phyloP scores from a whole-genome alignment of 2,888 invertebrate genomes.

The Leucophenga maculata region DNA sequence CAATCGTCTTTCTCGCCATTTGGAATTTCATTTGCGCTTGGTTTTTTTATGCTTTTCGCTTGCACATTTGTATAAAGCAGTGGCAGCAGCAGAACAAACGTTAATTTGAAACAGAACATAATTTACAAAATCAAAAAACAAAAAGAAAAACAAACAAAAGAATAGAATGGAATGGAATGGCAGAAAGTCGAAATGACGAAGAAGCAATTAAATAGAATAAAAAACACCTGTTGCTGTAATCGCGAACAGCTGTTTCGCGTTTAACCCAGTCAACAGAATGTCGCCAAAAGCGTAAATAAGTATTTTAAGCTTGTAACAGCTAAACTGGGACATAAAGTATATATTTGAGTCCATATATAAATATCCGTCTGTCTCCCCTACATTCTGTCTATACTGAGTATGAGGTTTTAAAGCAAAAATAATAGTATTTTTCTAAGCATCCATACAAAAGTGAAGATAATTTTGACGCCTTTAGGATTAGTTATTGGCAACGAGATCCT shows the following conservation, averaged over 20 bases:
- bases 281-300: too few relatives aligned
- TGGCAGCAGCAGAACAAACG: constrained; percentile 23
- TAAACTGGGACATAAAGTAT: too few relatives aligned
- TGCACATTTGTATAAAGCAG: constrained; percentile 34
- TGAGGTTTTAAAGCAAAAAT: too few relatives aligned
- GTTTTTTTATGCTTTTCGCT: constrained; percentile 54
- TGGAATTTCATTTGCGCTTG: constrained; percentile 59
- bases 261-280: background rate
- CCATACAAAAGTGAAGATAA: too few relatives aligned
- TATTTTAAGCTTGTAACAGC: too few relatives aligned
- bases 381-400: too few relatives aligned
- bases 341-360: too few relatives aligned
- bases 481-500: too few relatives aligned
- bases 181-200: constrained; percentile 23
- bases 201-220: too few relatives aligned
- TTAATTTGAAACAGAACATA: constrained; percentile 42
- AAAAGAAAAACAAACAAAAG: constrained; percentile 43
- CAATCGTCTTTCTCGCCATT: constrained; percentile 38
- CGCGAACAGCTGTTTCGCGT: background rate
- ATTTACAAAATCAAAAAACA: constrained; percentile 34
- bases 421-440: too few relatives aligned
- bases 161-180: constrained; percentile 41
- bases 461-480: too few relatives aligned
- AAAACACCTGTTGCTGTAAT: constrained; percentile 1
- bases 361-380: too few relatives aligned